Percentiles rank a stretch among this genome's conserved stretches.
These are phyloP conservation scores for Cabera pusaria DNA, from an alignment of 2,888 invertebrate genomes.

Conservation along the genomic window DNA sequence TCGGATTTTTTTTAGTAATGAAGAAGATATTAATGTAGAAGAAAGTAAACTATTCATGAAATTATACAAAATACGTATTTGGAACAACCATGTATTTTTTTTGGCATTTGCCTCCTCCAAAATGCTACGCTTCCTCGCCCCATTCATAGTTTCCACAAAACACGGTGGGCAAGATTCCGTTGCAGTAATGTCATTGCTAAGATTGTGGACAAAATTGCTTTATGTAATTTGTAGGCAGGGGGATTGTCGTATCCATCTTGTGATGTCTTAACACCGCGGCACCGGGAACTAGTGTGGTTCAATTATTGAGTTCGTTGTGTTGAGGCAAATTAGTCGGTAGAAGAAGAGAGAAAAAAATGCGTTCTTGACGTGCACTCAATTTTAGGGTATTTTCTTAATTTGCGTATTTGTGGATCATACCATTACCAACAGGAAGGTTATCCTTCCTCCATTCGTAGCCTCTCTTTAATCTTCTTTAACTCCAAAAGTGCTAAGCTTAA, in stretches of 20 bases:
- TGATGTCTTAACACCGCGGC: slow-evolving; percentile 46
- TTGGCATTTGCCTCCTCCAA: slow-evolving; percentile 22
- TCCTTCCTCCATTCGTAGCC: too few species aligned
- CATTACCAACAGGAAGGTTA: too few species aligned
- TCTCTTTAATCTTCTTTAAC: too few species aligned
- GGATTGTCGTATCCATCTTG: slow-evolving; percentile 59
- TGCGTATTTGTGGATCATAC: too few species aligned
- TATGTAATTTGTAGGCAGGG: slow-evolving; percentile 69
- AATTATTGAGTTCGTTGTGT: slow-evolving; percentile 43
- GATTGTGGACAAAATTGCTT: slow-evolving; percentile 75
- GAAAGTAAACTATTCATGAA: too few species aligned
- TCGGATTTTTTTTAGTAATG: too few species aligned
- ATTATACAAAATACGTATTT: too few species aligned
- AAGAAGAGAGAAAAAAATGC: slow-evolving; percentile 22
- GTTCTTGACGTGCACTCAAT: too few species aligned
- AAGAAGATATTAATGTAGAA: too few species aligned
- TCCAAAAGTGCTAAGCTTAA: too few species aligned
- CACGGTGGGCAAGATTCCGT: slow-evolving; percentile 60
- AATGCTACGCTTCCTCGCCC: slow-evolving; percentile 33
- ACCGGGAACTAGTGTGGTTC: slow-evolving; percentile 40
- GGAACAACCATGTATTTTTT: too few species aligned
- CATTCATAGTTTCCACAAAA: slow-evolving; percentile 50
- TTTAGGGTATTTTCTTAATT: too few species aligned
- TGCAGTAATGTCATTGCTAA: slow-evolving; percentile 71
- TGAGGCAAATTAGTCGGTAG: slow-evolving; percentile 43